These are phyloP conservation scores for Xiphias gladius DNA, from an alignment of 2,113 vertebrate genomes.

Conservation along the genomic window DNA sequence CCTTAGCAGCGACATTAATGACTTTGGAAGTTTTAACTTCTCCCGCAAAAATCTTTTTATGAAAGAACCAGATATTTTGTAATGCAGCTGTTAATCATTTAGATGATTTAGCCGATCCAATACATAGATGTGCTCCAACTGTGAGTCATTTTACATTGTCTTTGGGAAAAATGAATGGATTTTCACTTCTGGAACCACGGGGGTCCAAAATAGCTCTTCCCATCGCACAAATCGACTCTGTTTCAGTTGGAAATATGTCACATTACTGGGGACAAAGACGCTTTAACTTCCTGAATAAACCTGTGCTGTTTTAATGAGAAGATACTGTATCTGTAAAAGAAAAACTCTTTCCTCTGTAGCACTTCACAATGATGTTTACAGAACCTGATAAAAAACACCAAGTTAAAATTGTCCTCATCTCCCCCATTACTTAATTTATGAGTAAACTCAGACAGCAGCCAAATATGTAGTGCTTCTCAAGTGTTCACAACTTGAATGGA, in stretches of 20 bases:
- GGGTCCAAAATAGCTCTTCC: neutral
- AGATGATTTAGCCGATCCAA: no score
- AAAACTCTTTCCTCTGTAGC: neutral
- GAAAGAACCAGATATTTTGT: no score
- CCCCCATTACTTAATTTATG: conserved; percentile 26
- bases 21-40: neutral
- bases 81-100: no score
- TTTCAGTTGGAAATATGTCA: conserved; percentile 7
- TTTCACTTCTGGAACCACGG: neutral
- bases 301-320: neutral
- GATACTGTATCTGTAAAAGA: neutral
- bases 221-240: neutral
- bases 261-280: neutral
- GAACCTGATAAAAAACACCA: conserved; percentile 23
- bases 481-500: conserved; percentile 19
- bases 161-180: neutral
- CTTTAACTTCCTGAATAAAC: neutral
- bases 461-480: conserved; percentile 22
- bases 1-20: no score
- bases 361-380: conserved; percentile 15
- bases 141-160: neutral
- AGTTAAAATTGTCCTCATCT: conserved; percentile 4
- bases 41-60: no score
- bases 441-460: conserved; percentile 42
- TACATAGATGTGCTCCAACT: neutral